These are phyloP conservation scores for Drosophila pseudoobscura DNA, from an alignment of 1,140 invertebrate genomes.

Conservation along the genomic window DNA sequence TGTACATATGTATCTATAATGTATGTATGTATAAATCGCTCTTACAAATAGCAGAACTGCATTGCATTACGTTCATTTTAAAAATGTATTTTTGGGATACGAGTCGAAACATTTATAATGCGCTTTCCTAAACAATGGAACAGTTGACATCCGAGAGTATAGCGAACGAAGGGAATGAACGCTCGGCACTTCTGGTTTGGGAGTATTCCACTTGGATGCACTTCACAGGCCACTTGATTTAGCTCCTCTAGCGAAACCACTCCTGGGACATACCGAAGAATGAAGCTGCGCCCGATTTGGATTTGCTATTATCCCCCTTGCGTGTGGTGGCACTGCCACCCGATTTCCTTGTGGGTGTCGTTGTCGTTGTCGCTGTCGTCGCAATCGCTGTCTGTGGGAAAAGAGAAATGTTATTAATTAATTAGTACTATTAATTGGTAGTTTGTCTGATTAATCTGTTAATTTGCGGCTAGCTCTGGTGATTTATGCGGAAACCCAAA, in stretches of 20 bases:
- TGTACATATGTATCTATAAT: background rate
- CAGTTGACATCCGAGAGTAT: background rate
- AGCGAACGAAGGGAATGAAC: background rate
- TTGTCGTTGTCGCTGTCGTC: conserved; percentile 31
- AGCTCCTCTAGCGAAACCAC: conserved; percentile 86
- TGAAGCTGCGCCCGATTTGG: conserved; percentile 86
- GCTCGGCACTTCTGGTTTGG: background rate
- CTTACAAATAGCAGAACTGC: conserved; percentile 15
- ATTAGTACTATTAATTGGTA: conserved; percentile 63
- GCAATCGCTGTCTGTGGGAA: conserved; percentile 14
- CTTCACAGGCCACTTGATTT: conserved; percentile 64
- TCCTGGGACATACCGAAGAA: conserved; percentile 92
- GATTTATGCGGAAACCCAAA: conserved; percentile 48
- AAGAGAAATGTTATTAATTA: conserved; percentile 68
- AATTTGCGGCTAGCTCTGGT: conserved; percentile 57
- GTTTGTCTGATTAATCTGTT: conserved; percentile 78
- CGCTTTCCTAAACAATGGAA: conserved; percentile 19
- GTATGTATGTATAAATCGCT: conserved; percentile 28
- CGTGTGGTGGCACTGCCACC: conserved; percentile 42
- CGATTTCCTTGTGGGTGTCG: conserved; percentile 62
- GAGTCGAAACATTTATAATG: conserved; percentile 49
- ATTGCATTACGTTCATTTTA: conserved; percentile 13
- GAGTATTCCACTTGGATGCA: conserved; percentile 48
- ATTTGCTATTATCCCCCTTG: conserved; percentile 64
- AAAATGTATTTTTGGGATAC: conserved; percentile 29